A percentile compares a stretch with the other conserved stretches of the same genome.
These are phyloP conservation scores for Trichopoda pennipes DNA, from an alignment of 2,888 invertebrate genomes.

Conservation along the genomic window DNA sequence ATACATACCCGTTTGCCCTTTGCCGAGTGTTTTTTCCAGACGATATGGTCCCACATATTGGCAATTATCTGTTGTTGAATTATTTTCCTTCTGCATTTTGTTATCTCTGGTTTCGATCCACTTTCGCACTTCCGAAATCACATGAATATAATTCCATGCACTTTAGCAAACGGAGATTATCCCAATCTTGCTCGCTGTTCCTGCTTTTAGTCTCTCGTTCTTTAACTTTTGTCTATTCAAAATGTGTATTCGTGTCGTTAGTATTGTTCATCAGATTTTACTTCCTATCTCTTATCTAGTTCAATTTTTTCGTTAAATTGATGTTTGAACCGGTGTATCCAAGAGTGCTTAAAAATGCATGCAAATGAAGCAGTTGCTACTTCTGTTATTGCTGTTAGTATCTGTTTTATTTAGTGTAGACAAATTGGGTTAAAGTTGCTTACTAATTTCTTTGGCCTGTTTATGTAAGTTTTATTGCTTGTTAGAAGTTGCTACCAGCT, in stretches of 20 bases:
- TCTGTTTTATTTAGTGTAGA: constrained; percentile 39
- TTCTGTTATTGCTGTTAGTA: constrained; percentile 23
- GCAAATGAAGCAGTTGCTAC: constrained; percentile 3
- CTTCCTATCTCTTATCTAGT: constrained; percentile 12
- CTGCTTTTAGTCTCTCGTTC: not conserved
- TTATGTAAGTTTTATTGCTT: constrained; percentile 63
- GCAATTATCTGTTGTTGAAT: constrained; percentile 85
- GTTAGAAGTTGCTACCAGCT: constrained; percentile 30
- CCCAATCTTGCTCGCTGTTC: constrained; percentile 34
- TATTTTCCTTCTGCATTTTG: constrained; percentile 82
- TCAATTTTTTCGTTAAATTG: not conserved
- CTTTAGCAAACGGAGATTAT: constrained; percentile 45
- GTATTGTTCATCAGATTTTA: constrained; percentile 15
- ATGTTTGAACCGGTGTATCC: not conserved
- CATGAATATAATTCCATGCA: constrained; percentile 65
- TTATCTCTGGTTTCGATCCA: constrained; percentile 64
- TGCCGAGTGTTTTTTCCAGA: constrained; percentile 99
- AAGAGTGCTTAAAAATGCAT: not conserved
- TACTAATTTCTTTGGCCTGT: constrained; percentile 65
- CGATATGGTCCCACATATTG: constrained; percentile 99
- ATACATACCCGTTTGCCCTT: constrained; percentile 98
- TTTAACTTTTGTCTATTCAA: constrained; percentile 22
- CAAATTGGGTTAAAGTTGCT: constrained; percentile 66
- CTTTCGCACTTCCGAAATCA: constrained; percentile 63
- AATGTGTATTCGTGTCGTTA: not conserved